A percentile compares a stretch with the other conserved stretches of the same genome.
These are phyloP conservation scores for Sebastes diploproa DNA, from an alignment of 2,797 vertebrate genomes.

Conservation along the genomic window DNA sequence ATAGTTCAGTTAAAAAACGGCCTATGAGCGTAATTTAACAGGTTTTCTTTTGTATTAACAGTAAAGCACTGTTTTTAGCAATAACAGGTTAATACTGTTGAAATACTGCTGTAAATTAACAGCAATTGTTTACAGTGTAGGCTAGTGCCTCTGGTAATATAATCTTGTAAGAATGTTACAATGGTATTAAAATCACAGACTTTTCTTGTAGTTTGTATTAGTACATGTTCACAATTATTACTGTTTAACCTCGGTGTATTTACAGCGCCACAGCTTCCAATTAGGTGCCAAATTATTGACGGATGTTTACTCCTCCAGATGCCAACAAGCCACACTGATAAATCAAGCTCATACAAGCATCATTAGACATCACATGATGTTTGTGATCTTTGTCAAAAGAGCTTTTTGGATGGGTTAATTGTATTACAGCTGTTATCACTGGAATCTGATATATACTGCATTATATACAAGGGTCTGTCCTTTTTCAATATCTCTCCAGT, in stretches of 20 bases:
- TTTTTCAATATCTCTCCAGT: background rate
- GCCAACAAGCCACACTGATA: background rate
- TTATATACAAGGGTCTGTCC: background rate
- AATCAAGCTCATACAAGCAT: constrained; percentile 17
- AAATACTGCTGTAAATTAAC: too few relatives aligned
- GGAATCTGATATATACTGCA: background rate
- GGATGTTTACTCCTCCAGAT: background rate
- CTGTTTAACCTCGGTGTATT: background rate
- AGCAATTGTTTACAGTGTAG: too few relatives aligned
- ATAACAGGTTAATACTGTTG: too few relatives aligned
- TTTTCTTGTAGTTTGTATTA: background rate
- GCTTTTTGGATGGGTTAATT: background rate
- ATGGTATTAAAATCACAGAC: background rate
- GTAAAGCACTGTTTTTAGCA: too few relatives aligned
- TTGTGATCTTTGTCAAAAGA: constrained; percentile 4
- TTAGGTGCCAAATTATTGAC: background rate
- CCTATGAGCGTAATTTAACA: too few relatives aligned
- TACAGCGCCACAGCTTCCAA: background rate
- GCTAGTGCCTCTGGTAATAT: background rate
- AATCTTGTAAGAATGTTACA: background rate
- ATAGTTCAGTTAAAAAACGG: too few relatives aligned
- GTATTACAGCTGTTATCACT: constrained; percentile 10
- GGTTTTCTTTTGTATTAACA: too few relatives aligned
- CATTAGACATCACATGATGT: constrained; percentile 38
- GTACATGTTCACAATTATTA: background rate